A percentile compares a stretch with the other conserved stretches of the same genome.
phyloP scores from a whole-genome alignment of 2,888 invertebrate species.

The Xanthia togata region DNA sequence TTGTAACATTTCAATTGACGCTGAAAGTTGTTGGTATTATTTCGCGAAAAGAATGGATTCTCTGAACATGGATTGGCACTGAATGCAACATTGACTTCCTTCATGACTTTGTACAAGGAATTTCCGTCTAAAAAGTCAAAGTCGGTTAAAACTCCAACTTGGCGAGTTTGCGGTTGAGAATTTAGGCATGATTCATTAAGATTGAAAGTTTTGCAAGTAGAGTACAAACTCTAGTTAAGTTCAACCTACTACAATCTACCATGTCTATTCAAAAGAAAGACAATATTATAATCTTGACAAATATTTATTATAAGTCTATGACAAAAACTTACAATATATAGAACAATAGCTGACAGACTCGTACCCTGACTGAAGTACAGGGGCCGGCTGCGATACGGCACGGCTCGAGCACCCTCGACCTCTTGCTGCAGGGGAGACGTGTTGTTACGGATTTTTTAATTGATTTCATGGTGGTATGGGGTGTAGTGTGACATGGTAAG shows the following conservation, averaged over 20 bases:
- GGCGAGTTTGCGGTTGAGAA: background rate
- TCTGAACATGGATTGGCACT: background rate
- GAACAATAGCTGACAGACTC: constrained; percentile 22
- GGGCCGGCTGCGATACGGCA: constrained; percentile 74
- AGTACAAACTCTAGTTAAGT: background rate
- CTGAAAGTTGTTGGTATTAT: constrained; percentile 53
- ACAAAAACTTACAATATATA: constrained; percentile 15
- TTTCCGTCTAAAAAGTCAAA: background rate
- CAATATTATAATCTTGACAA: constrained; percentile 1
- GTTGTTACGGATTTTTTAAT: constrained; percentile 50
- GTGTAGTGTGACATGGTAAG: constrained; percentile 24
- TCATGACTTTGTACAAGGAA: background rate
- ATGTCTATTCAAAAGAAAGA: background rate
- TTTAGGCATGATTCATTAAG: no score
- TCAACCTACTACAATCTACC: background rate
- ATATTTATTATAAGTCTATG: constrained; percentile 3
- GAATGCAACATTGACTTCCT: background rate
- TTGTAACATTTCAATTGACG: constrained; percentile 46
- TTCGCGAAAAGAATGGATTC: constrained; percentile 65
- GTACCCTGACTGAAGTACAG: constrained; percentile 33
- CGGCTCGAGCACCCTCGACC: constrained; percentile 68
- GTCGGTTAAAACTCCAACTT: background rate
- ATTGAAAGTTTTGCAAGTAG: background rate
- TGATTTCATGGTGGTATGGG: constrained; percentile 55
- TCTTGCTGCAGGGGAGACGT: constrained; percentile 32